Conservation (phyloP, 2,888 invertebrate species). For the Pediacus dermestoides region DNA sequence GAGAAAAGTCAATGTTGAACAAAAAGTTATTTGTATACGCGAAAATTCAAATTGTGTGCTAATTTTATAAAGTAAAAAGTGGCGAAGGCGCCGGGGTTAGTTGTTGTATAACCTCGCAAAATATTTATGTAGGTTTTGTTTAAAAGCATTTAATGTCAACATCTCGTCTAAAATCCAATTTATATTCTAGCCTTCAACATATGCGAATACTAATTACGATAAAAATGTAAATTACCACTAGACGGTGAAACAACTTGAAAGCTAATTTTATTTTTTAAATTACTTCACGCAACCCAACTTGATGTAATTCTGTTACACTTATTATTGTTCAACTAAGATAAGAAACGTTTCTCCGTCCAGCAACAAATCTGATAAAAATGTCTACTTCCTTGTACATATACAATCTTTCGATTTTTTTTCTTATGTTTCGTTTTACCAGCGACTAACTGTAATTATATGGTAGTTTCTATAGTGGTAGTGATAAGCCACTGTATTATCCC, state of each 20-base stretch:
- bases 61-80: too few relatives aligned
- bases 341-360: slow-evolving; percentile 24
- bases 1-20: too few relatives aligned
- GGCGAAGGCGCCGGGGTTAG: too few relatives aligned
- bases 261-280: slow-evolving; percentile 24
- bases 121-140: too few relatives aligned
- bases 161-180: too few relatives aligned
- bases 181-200: too few relatives aligned
- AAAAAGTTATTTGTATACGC: too few relatives aligned
- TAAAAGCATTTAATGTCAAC: too few relatives aligned
- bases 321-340: slow-evolving; percentile 21
- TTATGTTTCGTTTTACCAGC: slow-evolving; percentile 1
- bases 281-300: slow-evolving; percentile 23
- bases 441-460: slow-evolving; percentile 25
- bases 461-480: slow-evolving; percentile 22
- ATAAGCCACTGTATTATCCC: slow-evolving; percentile 31
- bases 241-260: slow-evolving; percentile 17
- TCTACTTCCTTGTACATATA: slow-evolving; percentile 21
- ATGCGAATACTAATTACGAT: slow-evolving; percentile 14
- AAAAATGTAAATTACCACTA: slow-evolving; percentile 20
- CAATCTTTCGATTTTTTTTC: too few relatives aligned
- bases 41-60: too few relatives aligned
- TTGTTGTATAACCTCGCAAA: too few relatives aligned
- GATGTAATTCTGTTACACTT: slow-evolving; percentile 12
- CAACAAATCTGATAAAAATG: slow-evolving; percentile 26